Evolutionary conservation across 2,888 invertebrate species (phyloP).

Genomic region (Entomobrya multifasciata): DNA sequence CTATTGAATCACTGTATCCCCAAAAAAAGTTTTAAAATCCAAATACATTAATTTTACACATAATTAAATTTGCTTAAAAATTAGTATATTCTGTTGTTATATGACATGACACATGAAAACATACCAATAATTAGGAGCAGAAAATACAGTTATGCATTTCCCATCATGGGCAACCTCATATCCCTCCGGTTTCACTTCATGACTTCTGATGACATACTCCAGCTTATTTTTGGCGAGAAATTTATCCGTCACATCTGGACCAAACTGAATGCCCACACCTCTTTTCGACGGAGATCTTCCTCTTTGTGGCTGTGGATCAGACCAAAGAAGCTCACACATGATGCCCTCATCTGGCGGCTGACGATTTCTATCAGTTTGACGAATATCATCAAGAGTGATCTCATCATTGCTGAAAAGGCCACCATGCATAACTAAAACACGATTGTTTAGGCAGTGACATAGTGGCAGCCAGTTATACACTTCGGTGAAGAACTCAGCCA

Average conservation of each 20-base stretch:
- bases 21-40: background rate
- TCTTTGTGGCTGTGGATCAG: conserved; percentile 95
- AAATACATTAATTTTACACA: too few species aligned
- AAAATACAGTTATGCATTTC: conserved; percentile 99
- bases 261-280: conserved; percentile 99
- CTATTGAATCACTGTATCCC: conserved; percentile 95
- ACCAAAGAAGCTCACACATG: conserved; percentile 99
- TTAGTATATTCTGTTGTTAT: too few species aligned
- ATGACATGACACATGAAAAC: too few species aligned
- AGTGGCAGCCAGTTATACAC: conserved; percentile 99
- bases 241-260: conserved; percentile 94
- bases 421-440: conserved; percentile 96
- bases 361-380: conserved; percentile 93
- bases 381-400: conserved; percentile 95
- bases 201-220: conserved; percentile 96
- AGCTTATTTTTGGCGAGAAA: conserved; percentile 86
- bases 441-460: conserved; percentile 95
- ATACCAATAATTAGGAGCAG: conserved; percentile 99
- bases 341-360: conserved; percentile 98
- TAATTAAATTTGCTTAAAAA: too few species aligned
- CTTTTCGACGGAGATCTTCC: conserved; percentile 97
- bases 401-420: conserved; percentile 97
- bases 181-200: conserved; percentile 98
- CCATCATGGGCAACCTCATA: conserved; percentile 97
- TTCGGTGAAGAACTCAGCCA: conserved; percentile 99